Evolutionary conservation across 2,113 vertebrate species (phyloP).

Genomic region (Ctenomys sociabilis): DNA sequence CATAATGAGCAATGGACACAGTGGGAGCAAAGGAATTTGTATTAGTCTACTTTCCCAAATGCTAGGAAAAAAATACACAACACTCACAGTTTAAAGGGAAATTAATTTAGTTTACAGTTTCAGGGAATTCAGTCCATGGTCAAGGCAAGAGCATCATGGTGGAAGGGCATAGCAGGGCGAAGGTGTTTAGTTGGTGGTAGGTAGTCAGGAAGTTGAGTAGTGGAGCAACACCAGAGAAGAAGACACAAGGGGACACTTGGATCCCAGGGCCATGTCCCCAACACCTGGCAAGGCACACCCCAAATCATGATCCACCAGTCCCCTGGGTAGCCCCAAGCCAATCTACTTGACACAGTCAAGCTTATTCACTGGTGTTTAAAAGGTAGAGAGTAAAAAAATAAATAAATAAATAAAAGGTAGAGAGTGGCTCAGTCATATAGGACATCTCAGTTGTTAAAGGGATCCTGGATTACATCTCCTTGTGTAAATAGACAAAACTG

Average conservation of each 20-base stretch:
- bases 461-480: background rate
- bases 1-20: background rate
- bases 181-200: background rate
- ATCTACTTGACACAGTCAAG: background rate
- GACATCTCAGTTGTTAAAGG: background rate
- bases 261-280: background rate
- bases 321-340: background rate
- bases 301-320: background rate
- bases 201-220: background rate
- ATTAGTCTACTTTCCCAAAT: background rate
- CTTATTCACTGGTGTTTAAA: no score
- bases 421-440: no score
- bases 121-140: background rate
- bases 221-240: background rate
- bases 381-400: no score
- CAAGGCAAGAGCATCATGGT: background rate
- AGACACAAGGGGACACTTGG: background rate
- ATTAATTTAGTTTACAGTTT: background rate
- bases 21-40: background rate
- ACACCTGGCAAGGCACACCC: background rate
- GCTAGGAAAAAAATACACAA: background rate
- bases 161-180: background rate
- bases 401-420: no score
- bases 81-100: background rate
- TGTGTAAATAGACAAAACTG: background rate